Evolutionary conservation across 2,797 vertebrate genomes (phyloP).

Genomic region (Pelochelys cantorii): DNA sequence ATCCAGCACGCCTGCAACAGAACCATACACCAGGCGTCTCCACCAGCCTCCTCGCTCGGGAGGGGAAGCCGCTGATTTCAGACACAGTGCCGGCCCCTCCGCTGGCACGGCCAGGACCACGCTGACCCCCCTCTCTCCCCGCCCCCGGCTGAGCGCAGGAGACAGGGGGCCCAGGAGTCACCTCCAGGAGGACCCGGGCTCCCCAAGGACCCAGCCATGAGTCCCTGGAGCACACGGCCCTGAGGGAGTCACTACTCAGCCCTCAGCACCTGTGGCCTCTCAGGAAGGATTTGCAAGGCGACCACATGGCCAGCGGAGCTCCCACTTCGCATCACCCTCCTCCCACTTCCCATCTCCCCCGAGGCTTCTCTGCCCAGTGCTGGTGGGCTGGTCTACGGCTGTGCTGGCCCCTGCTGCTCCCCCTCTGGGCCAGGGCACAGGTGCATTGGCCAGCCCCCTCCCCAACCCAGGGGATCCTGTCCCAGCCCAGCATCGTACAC

Average conservation of each 20-base stretch:
- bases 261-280: background rate
- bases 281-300: background rate
- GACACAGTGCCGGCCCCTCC: background rate
- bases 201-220: fast-evolving
- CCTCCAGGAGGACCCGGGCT: background rate
- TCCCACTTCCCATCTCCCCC: fast-evolving
- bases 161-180: background rate
- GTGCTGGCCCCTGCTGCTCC: background rate
- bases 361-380: too few relatives aligned
- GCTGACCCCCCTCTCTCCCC: fast-evolving
- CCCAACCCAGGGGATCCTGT: background rate
- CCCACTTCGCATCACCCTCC: background rate
- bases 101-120: too few relatives aligned
- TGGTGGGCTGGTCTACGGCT: background rate
- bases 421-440: background rate
- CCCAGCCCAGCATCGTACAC: fast-evolving
- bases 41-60: fast-evolving
- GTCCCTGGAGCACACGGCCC: background rate
- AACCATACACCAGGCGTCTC: fast-evolving
- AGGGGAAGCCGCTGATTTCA: fast-evolving
- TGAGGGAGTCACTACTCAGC: background rate
- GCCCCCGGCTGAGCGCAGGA: background rate
- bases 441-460: background rate
- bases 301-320: fast-evolving
- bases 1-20: slow-evolving; percentile 89